phyloP scores from a whole-genome alignment of 2,888 invertebrate species.

The Lepetodrilus schrolli region DNA sequence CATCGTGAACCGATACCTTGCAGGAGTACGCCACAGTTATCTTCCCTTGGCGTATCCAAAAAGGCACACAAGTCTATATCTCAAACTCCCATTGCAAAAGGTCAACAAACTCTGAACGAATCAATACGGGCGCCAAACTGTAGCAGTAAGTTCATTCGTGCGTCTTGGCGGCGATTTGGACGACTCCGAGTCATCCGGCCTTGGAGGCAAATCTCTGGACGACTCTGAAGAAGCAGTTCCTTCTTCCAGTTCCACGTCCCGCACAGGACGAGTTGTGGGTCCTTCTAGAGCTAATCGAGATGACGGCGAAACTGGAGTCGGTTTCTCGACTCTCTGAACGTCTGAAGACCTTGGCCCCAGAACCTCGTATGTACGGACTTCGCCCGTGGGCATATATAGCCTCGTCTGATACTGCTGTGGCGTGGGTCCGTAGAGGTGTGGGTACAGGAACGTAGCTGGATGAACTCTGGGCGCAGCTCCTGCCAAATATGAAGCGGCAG shows the following conservation, averaged over 20 bases:
- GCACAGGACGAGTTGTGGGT: conserved; percentile 17
- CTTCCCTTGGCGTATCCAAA: too few relatives aligned
- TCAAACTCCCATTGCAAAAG: too few relatives aligned
- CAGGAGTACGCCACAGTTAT: too few relatives aligned
- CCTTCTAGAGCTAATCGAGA: conserved; percentile 32
- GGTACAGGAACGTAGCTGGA: conserved; percentile 70
- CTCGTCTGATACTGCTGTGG: conserved; percentile 65
- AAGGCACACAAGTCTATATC: too few relatives aligned
- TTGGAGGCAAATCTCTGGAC: conserved; percentile 29
- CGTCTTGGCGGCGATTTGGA: conserved; percentile 42
- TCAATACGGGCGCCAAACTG: conserved; percentile 67
- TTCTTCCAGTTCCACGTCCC: conserved; percentile 35
- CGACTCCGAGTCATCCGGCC: conserved; percentile 32
- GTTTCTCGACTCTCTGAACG: conserved; percentile 30
- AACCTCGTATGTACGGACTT: conserved; percentile 59
- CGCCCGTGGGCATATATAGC: conserved; percentile 58
- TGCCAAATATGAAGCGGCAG: conserved; percentile 59
- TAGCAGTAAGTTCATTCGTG: conserved; percentile 44
- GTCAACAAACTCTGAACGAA: background rate
- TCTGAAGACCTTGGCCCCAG: conserved; percentile 43
- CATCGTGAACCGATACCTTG: too few relatives aligned
- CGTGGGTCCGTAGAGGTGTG: conserved; percentile 66
- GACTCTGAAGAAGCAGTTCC: conserved; percentile 31
- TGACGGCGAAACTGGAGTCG: conserved; percentile 37
- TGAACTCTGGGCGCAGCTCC: conserved; percentile 64